A percentile compares a stretch with the other conserved stretches of the same genome.
Evolutionary conservation across 2,113 vertebrate species (phyloP).

Genomic region (Psittacara wagleri): DNA sequence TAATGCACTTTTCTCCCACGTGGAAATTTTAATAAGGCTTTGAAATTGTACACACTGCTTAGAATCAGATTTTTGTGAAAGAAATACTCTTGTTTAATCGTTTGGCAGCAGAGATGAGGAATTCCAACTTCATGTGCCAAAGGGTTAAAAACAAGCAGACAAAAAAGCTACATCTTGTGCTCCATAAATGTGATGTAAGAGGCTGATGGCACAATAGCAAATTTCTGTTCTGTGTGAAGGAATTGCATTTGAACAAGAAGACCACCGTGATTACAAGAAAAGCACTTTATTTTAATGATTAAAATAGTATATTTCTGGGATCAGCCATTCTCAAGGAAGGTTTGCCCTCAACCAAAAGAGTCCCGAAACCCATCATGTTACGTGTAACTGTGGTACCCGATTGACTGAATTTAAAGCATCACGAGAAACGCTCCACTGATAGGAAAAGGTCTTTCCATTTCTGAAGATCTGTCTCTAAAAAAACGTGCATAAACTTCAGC

Average conservation of each 20-base stretch:
- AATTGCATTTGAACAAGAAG: conserved; percentile 29
- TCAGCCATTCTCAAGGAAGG: neutral
- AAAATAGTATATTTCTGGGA: conserved; percentile 26
- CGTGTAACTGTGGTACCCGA: conserved; percentile 56
- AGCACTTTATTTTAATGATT: conserved; percentile 56
- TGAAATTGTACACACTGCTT: conserved; percentile 66
- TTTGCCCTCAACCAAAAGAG: conserved; percentile 29
- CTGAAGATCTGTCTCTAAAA: conserved; percentile 49
- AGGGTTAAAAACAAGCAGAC: conserved; percentile 34
- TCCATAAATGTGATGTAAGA: neutral
- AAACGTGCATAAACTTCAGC: conserved; percentile 69
- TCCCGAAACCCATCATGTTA: neutral
- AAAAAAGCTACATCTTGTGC: conserved; percentile 7
- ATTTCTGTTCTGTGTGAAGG: conserved; percentile 30
- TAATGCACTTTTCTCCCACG: conserved; percentile 75
- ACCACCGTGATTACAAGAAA: conserved; percentile 46
- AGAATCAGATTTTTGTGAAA: conserved; percentile 62
- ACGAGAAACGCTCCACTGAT: conserved; percentile 3
- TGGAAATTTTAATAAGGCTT: conserved; percentile 67
- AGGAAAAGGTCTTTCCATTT: conserved; percentile 24
- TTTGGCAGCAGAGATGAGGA: conserved; percentile 59
- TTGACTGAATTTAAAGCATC: conserved; percentile 55
- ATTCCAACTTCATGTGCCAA: conserved; percentile 45
- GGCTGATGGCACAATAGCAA: neutral
- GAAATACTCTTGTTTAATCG: conserved; percentile 54